Evolutionary conservation across 1,140 invertebrate species (phyloP).

Genomic region (Anastatus disparis): DNA sequence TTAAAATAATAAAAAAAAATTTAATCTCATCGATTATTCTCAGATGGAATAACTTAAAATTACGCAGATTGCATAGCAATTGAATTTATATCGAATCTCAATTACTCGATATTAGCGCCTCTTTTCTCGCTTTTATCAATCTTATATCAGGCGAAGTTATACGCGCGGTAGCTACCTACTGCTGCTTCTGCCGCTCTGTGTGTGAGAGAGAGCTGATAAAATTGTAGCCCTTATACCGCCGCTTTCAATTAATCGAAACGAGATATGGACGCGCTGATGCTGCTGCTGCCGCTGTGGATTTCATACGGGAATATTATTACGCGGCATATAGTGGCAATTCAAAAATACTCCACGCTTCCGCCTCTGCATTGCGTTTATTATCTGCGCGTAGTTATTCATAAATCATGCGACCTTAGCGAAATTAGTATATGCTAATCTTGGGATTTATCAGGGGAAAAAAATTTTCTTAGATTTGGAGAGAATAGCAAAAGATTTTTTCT

Average conservation of each 20-base stretch:
- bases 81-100: conserved; percentile 59
- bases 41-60: too few relatives aligned
- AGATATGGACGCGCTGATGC: conserved; percentile 47
- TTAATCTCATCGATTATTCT: too few relatives aligned
- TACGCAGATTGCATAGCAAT: too few relatives aligned
- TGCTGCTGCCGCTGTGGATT: too few relatives aligned
- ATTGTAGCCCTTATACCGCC: not conserved
- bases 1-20: too few relatives aligned
- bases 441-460: too few relatives aligned
- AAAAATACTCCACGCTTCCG: conserved; percentile 46
- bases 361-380: conserved; percentile 45
- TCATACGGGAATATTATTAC: conserved; percentile 51
- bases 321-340: conserved; percentile 36
- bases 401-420: conserved; percentile 58
- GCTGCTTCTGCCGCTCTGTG: not conserved
- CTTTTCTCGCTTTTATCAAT: not conserved
- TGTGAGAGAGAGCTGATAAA: conserved; percentile 18
- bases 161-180: not conserved
- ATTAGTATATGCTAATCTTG: conserved; percentile 60
- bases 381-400: conserved; percentile 38
- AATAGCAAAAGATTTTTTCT: too few relatives aligned
- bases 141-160: not conserved
- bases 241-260: conserved; percentile 55
- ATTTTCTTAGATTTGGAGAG: too few relatives aligned
- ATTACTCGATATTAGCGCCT: conserved; percentile 50